Percentiles rank a stretch among this genome's conserved stretches.
These are phyloP conservation scores for Heteropelma amictum DNA, from an alignment of 2,888 invertebrate species.

Conservation along the genomic window DNA sequence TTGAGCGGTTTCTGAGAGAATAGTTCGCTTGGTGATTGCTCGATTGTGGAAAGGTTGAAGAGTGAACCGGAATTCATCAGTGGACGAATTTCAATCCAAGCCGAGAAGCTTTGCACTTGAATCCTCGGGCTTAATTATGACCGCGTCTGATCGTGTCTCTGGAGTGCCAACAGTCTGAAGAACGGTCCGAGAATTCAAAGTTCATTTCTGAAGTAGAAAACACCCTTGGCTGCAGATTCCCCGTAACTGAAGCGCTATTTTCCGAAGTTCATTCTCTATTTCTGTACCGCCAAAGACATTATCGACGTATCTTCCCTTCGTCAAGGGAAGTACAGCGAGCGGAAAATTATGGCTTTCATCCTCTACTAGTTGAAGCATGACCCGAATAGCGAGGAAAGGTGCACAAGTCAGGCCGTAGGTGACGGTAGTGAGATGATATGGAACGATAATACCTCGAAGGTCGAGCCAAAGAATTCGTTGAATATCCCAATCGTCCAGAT, in stretches of 20 bases:
- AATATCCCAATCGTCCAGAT: constrained; percentile 20
- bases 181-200: background rate
- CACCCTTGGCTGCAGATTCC: background rate
- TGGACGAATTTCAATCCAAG: too few species aligned
- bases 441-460: too few species aligned
- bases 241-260: background rate
- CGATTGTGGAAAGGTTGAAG: background rate
- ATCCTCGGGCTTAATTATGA: constrained; percentile 1
- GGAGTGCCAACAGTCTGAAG: background rate
- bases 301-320: constrained; percentile 35
- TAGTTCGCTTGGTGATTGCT: background rate
- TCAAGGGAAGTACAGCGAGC: constrained; percentile 15
- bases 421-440: too few species aligned
- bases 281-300: constrained; percentile 40
- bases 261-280: background rate
- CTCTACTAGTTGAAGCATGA: too few species aligned
- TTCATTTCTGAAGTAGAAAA: background rate
- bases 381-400: too few species aligned
- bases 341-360: too few species aligned
- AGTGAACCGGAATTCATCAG: constrained; percentile 14
- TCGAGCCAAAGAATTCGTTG: constrained; percentile 41
- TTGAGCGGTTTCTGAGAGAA: background rate
- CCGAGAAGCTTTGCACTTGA: constrained; percentile 9
- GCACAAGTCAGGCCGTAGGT: too few species aligned
- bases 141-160: background rate